Percentiles rank a stretch among this genome's conserved stretches.
These are phyloP conservation scores for Drosophila mojavensis DNA, from an alignment of 1,140 invertebrate species.

Conservation along the genomic window DNA sequence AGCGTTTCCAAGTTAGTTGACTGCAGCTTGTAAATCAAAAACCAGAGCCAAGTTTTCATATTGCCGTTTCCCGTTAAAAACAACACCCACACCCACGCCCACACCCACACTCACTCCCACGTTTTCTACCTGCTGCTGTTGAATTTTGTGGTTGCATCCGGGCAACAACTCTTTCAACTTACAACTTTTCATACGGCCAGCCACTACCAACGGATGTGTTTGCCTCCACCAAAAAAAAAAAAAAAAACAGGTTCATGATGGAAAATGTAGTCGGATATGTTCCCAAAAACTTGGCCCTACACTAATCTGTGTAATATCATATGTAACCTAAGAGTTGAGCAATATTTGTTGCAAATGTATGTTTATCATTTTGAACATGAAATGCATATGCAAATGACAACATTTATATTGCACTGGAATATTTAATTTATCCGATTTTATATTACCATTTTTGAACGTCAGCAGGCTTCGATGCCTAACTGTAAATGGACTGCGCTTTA, in stretches of 20 bases:
- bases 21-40: conserved; percentile 76
- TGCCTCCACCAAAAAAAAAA: neutral
- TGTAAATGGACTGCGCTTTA: too few species aligned
- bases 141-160: conserved; percentile 6
- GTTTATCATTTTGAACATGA: too few species aligned
- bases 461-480: too few species aligned
- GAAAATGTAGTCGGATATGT: neutral
- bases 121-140: neutral
- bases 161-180: conserved; percentile 23
- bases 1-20: conserved; percentile 52
- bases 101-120: neutral
- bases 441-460: too few species aligned
- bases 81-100: neutral
- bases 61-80: conserved; percentile 36
- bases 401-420: too few species aligned
- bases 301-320: neutral
- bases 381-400: too few species aligned
- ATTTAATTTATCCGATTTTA: too few species aligned
- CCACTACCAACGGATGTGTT: neutral
- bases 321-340: neutral
- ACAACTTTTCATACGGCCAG: conserved; percentile 8
- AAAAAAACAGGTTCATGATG: neutral
- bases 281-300: neutral
- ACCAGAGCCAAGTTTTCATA: conserved; percentile 58
- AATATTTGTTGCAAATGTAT: neutral